phyloP scores from a whole-genome alignment of 2,888 invertebrate species.

The Drosophila picticornis region DNA sequence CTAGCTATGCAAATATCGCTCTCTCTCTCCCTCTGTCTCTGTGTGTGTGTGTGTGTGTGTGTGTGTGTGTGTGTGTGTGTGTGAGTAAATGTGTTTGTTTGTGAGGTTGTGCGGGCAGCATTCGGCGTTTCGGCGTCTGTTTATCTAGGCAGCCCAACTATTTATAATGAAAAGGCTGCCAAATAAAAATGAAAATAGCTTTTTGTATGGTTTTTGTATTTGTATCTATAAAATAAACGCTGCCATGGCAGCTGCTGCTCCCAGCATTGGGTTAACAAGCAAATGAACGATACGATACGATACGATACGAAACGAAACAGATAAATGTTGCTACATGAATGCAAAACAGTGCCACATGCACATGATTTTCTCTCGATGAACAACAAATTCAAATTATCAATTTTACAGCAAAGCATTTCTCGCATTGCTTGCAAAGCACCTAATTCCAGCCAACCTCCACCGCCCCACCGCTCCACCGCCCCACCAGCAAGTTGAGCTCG shows the following conservation, averaged over 20 bases:
- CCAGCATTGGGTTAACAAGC: conserved; percentile 22
- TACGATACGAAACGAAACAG: conserved; percentile 7
- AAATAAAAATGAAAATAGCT: conserved; percentile 76
- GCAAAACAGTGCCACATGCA: conserved; percentile 48
- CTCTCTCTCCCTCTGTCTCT: background rate
- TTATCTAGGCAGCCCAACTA: conserved; percentile 74
- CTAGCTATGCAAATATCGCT: background rate
- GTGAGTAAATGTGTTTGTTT: background rate
- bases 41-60: conserved; percentile 4
- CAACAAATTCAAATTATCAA: conserved; percentile 49
- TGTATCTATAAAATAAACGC: conserved; percentile 58
- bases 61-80: background rate
- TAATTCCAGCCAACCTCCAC: conserved; percentile 32
- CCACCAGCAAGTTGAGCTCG: background rate
- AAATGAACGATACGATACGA: conserved; percentile 18
- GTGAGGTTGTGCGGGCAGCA: conserved; percentile 10
- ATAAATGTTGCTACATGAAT: conserved; percentile 39
- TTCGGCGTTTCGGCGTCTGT: conserved; percentile 45
- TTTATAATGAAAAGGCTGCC: conserved; percentile 76
- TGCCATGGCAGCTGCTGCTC: conserved; percentile 26
- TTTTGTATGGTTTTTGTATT: conserved; percentile 19
- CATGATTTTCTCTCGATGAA: conserved; percentile 43
- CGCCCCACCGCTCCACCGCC: background rate
- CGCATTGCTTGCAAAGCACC: conserved; percentile 52
- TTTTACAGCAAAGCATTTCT: conserved; percentile 45